Evolutionary conservation across 1,140 invertebrate species (phyloP).

Genomic region (Batillaria attramentaria): DNA sequence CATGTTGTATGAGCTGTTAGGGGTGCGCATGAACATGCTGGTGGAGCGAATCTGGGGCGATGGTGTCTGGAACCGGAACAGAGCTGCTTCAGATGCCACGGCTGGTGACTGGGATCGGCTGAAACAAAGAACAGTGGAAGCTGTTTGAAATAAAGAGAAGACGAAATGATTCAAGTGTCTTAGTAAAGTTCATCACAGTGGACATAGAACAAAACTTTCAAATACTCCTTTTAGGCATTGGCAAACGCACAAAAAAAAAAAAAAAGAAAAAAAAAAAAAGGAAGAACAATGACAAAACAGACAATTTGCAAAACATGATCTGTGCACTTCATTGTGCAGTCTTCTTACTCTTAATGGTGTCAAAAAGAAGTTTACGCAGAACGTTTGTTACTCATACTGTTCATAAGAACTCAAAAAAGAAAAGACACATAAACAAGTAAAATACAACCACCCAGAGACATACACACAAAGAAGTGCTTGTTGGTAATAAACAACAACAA

Average conservation of each 20-base stretch:
- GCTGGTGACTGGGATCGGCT: conserved; percentile 68
- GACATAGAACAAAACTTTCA: too few relatives aligned
- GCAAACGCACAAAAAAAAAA: too few relatives aligned
- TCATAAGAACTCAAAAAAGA: neutral
- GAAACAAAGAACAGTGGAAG: too few relatives aligned
- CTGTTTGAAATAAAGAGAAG: too few relatives aligned
- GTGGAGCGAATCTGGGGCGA: conserved; percentile 55
- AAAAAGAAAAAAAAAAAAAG: neutral
- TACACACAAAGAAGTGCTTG: too few relatives aligned
- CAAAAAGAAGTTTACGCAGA: too few relatives aligned
- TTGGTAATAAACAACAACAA: too few relatives aligned
- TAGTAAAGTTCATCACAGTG: too few relatives aligned
- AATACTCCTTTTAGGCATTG: too few relatives aligned
- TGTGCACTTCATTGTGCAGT: too few relatives aligned
- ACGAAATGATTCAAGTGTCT: too few relatives aligned
- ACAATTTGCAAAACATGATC: neutral
- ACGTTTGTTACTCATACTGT: neutral
- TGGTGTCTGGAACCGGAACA: conserved; percentile 60
- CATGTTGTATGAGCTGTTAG: conserved; percentile 53
- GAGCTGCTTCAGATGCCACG: conserved; percentile 43
- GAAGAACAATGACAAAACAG: neutral
- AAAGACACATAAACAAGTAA: neutral
- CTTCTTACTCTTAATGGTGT: too few relatives aligned
- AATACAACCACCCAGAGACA: neutral
- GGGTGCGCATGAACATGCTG: conserved; percentile 53